Evolutionary conservation across 2,888 invertebrate genomes (phyloP).

Genomic region (Euzophera pinguis): DNA sequence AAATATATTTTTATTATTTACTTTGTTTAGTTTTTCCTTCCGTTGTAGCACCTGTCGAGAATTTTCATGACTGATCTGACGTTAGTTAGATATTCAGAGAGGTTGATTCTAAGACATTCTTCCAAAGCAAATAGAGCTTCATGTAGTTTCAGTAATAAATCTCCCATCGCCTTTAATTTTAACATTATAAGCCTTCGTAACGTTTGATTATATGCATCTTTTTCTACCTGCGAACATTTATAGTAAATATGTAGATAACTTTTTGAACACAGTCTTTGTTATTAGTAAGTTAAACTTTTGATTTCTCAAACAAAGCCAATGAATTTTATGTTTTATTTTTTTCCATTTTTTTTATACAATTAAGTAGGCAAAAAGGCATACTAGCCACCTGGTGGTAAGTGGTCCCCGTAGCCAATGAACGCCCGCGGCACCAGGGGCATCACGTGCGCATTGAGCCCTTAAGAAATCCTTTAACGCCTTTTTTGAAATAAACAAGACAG

Average conservation of each 20-base stretch:
- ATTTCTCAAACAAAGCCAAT: too few species aligned
- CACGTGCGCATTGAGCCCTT: too few species aligned
- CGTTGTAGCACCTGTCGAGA: constrained; percentile 42
- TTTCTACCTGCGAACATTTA: constrained; percentile 45
- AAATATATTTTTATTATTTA: background rate
- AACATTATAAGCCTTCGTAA: constrained; percentile 44
- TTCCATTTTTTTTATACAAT: too few species aligned
- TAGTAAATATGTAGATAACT: background rate
- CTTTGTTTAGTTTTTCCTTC: constrained; percentile 11
- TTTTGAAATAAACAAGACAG: too few species aligned
- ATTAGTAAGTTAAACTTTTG: too few species aligned
- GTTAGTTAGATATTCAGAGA: constrained; percentile 36
- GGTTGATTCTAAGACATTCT: constrained; percentile 36
- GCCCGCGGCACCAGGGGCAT: too few species aligned
- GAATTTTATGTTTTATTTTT: too few species aligned
- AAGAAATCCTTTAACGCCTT: too few species aligned
- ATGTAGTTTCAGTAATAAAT: constrained; percentile 30
- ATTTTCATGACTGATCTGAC: constrained; percentile 35
- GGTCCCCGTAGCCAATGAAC: too few species aligned
- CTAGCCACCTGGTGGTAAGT: too few species aligned
- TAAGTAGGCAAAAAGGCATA: too few species aligned
- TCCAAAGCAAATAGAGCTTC: constrained; percentile 31
- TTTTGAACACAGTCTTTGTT: too few species aligned
- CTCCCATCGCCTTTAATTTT: constrained; percentile 37
- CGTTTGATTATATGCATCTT: constrained; percentile 43